Evolutionary conservation across 2,797 vertebrate genomes (phyloP).

Genomic region (Liasis olivaceus): DNA sequence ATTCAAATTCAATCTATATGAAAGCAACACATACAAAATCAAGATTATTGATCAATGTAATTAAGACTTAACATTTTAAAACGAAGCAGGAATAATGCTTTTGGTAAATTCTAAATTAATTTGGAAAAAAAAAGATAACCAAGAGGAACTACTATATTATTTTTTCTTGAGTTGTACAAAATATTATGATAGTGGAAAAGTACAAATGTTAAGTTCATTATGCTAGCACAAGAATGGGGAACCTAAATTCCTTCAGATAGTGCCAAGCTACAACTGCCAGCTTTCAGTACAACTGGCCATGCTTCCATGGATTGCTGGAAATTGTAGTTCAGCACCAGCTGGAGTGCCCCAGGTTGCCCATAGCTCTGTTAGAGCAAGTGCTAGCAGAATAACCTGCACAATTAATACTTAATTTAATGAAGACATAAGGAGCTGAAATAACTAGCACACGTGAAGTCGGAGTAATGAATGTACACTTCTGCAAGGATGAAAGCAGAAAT

Average conservation of each 20-base stretch:
- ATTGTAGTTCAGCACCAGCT: neutral
- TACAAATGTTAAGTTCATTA: neutral
- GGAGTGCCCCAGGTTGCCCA: neutral
- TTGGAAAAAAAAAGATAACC: neutral
- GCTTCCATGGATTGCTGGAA: neutral
- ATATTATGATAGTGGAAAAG: neutral
- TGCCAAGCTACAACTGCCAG: neutral
- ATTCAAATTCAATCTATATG: slow-evolving; percentile 85
- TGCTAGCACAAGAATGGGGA: neutral
- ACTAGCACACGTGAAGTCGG: neutral
- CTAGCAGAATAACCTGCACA: neutral
- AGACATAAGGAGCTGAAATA: neutral
- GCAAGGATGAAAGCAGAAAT: neutral
- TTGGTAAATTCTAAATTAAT: neutral
- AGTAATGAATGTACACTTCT: neutral
- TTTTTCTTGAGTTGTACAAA: neutral
- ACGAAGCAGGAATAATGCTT: neutral
- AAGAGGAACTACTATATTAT: neutral
- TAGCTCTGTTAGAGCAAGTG: neutral
- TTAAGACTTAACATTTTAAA: neutral
- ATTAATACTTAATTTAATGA: neutral
- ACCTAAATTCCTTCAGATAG: neutral
- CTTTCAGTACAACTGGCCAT: neutral
- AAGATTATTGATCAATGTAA: neutral
- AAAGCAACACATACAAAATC: slow-evolving; percentile 39